Evolutionary conservation across 2,888 invertebrate genomes (phyloP).

Genomic region (Agriopis marginaria): DNA sequence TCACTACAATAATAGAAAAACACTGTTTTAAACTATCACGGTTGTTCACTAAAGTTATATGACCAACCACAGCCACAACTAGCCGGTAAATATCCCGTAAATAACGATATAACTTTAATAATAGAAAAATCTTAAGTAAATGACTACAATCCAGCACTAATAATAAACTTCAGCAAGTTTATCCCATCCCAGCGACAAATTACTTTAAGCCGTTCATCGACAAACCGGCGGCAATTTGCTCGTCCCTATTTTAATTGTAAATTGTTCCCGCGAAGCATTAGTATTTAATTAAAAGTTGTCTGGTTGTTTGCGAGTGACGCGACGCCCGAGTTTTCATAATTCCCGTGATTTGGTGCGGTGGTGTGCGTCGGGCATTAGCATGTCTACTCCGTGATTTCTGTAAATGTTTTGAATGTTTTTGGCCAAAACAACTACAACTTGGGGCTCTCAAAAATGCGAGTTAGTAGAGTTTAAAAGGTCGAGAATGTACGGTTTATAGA

Average conservation of each 20-base stretch:
- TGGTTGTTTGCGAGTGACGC: conserved; percentile 65
- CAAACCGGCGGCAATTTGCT: conserved; percentile 36
- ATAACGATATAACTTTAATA: too few species aligned
- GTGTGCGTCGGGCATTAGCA: conserved; percentile 38
- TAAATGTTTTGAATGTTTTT: not conserved
- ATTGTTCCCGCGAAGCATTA: conserved; percentile 76
- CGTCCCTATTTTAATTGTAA: conserved; percentile 70
- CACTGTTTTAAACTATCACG: too few species aligned
- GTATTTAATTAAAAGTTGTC: conserved; percentile 83
- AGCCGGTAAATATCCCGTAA: too few species aligned
- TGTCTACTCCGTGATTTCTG: conserved; percentile 29
- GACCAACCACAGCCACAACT: too few species aligned
- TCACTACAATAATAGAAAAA: too few species aligned
- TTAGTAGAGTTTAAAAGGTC: too few species aligned
- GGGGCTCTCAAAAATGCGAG: too few species aligned
- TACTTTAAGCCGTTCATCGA: conserved; percentile 48
- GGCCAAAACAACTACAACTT: too few species aligned
- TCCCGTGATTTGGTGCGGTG: conserved; percentile 46
- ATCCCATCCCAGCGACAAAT: conserved; percentile 31
- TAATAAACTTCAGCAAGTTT: conserved; percentile 20
- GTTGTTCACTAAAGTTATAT: too few species aligned
- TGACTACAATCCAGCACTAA: conserved; percentile 6
- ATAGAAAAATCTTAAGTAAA: too few species aligned
- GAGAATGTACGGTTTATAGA: too few species aligned
- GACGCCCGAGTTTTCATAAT: conserved; percentile 64